Base-by-base conservation (phyloP, 2,797 vertebrate species). In the Poeciliopsis turneri region DNA sequence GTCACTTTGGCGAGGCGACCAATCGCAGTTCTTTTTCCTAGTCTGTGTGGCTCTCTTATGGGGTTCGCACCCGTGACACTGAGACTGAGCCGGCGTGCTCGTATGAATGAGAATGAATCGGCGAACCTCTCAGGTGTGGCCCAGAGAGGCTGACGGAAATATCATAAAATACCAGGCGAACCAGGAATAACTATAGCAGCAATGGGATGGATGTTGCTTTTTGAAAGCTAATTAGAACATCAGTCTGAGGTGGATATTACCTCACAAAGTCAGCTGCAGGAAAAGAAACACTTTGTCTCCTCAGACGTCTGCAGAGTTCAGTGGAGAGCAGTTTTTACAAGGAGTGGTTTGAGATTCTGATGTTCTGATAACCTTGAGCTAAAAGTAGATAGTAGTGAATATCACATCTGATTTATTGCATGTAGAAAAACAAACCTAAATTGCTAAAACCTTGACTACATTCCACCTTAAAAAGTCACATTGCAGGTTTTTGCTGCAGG, bases 81-180 rank as follows among this genome's bases (percentile, higher is more conserved):
- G 79, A 76, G 83, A 72, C 81, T 18, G 86, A 80, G 86, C 73
- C 75, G 85, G 86, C 82, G 90, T 77, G 89, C 86, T 46, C 78
- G 72, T 84, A 82, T 90, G 93, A 94, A 94, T 95, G 83, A 86
- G 79, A 93, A 94, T 92, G 91, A 93, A 85, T 88, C 82, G 79
- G 82, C 80, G 28, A 74, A 59, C 76, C 90, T 88, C 82, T 92
- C 87, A 89, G 91, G 88, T 91, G 87, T 88, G 89, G 86, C 80
- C 79, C 9, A n/a, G 53, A 75, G 78, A 80, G 76, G 80, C 74
- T 12, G 9, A 59, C 55, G 47, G 73, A 90, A 91, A 90, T 86
- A 86, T 78, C 86, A 83, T 68, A 25, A 82, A 93, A 90, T 88
- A 88, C 73, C 91, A 89, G 70, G 76, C 85, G 75, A 69, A 61